Conservation (phyloP, 2,113 vertebrate species). For the Chionodraco myersi region DNA sequence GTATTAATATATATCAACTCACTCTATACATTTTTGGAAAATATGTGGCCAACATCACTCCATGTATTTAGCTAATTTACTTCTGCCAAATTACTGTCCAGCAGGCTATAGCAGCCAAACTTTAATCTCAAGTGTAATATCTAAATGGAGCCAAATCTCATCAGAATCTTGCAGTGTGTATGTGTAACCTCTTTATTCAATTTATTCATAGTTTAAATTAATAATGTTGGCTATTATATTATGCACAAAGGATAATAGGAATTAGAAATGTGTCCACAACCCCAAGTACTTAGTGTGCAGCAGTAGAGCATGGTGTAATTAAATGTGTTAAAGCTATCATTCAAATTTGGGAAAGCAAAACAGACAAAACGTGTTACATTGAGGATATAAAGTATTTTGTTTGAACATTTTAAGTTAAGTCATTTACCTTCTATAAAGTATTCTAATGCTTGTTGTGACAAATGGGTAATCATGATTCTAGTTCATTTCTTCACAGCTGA, state of each 20-base stretch:
- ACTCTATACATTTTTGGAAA: too few species aligned
- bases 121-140: constrained; percentile 13
- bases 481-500: constrained; percentile 50
- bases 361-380: constrained; percentile 5
- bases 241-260: constrained; percentile 75
- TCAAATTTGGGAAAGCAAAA: constrained; percentile 43
- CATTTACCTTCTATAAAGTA: constrained; percentile 26
- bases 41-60: too few species aligned
- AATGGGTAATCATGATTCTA: constrained; percentile 36
- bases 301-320: constrained; percentile 39
- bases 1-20: background rate
- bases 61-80: constrained; percentile 26
- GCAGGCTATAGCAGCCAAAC: constrained; percentile 13
- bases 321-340: constrained; percentile 36
- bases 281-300: constrained; percentile 33
- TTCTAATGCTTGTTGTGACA: constrained; percentile 38
- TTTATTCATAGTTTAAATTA: constrained; percentile 74
- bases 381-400: constrained; percentile 5
- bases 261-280: constrained; percentile 69
- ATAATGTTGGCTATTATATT: constrained; percentile 66
- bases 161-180: constrained; percentile 50
- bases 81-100: constrained; percentile 27
- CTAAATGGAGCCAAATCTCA: constrained; percentile 48
- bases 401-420: constrained; percentile 1
- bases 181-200: constrained; percentile 61